Conservation (phyloP, 2,888 invertebrate genomes). For the Dilophus febrilis region DNA sequence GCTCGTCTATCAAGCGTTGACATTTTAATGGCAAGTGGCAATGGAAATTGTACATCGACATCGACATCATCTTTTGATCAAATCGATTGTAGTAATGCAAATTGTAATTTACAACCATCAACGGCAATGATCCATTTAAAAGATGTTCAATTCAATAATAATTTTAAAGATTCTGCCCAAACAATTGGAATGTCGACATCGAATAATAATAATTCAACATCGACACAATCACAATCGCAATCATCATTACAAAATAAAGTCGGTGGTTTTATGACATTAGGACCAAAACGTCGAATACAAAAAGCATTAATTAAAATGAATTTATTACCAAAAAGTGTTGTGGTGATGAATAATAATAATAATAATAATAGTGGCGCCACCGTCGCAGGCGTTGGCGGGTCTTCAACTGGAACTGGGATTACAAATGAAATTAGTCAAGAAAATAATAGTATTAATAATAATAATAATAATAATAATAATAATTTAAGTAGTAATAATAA, state of each 20-base stretch:
- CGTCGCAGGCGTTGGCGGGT: background rate
- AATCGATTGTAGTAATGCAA: slow-evolving; percentile 14
- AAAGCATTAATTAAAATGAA: slow-evolving; percentile 81
- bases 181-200: background rate
- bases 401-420: slow-evolving; percentile 32
- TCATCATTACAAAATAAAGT: slow-evolving; percentile 39
- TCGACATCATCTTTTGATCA: slow-evolving; percentile 18
- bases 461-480: background rate
- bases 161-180: too few species aligned
- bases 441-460: too few species aligned
- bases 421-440: too few species aligned
- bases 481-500: background rate
- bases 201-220: background rate
- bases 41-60: background rate
- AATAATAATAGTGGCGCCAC: slow-evolving; percentile 12
- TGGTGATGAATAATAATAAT: slow-evolving; percentile 25
- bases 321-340: slow-evolving; percentile 68
- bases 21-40: slow-evolving; percentile 19
- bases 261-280: slow-evolving; percentile 79
- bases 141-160: slow-evolving; percentile 2
- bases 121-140: slow-evolving; percentile 14
- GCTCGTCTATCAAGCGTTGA: slow-evolving; percentile 58
- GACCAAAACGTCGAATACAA: slow-evolving; percentile 66
- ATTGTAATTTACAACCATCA: slow-evolving; percentile 24
- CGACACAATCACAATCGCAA: slow-evolving; percentile 31